Conservation (phyloP, 2,797 vertebrate species). For the Hippopotamyrus pictus region DNA sequence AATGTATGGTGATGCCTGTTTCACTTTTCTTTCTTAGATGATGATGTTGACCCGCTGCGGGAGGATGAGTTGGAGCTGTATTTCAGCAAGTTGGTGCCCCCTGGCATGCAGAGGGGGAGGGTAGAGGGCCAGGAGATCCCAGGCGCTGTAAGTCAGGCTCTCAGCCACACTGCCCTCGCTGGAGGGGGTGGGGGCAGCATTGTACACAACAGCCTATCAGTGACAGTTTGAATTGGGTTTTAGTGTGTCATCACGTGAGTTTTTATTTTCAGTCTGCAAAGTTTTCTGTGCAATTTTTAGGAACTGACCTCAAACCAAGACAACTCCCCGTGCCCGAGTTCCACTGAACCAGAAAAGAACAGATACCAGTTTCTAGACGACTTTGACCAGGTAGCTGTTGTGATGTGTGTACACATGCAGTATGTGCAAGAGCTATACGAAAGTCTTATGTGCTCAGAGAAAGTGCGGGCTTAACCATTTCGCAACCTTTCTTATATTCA, state of each 20-base stretch:
- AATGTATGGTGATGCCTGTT: not conserved
- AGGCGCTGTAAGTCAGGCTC: conserved; percentile 45
- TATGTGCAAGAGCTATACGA: not conserved
- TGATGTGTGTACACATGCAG: not conserved
- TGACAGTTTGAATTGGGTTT: not conserved
- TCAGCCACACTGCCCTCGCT: not conserved
- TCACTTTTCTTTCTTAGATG: conserved; percentile 48
- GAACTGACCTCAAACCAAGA: conserved; percentile 31
- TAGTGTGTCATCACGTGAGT: not conserved
- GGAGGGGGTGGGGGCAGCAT: not conserved
- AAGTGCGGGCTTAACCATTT: not conserved
- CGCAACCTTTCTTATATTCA: not conserved
- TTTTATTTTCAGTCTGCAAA: no score
- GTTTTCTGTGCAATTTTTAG: conserved; percentile 33
- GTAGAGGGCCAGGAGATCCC: conserved; percentile 68
- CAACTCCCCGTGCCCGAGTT: conserved; percentile 40
- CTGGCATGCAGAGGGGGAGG: conserved; percentile 70
- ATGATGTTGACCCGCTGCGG: conserved; percentile 77
- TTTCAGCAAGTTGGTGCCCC: conserved; percentile 79
- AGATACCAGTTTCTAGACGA: conserved; percentile 50
- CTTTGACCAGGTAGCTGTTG: conserved; percentile 48
- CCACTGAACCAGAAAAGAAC: conserved; percentile 46
- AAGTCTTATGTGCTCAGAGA: not conserved
- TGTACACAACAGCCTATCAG: not conserved
- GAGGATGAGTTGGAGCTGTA: conserved; percentile 82